Evolutionary conservation across 2,797 vertebrate genomes (phyloP).

Genomic region (Knipowitschia caucasica): DNA sequence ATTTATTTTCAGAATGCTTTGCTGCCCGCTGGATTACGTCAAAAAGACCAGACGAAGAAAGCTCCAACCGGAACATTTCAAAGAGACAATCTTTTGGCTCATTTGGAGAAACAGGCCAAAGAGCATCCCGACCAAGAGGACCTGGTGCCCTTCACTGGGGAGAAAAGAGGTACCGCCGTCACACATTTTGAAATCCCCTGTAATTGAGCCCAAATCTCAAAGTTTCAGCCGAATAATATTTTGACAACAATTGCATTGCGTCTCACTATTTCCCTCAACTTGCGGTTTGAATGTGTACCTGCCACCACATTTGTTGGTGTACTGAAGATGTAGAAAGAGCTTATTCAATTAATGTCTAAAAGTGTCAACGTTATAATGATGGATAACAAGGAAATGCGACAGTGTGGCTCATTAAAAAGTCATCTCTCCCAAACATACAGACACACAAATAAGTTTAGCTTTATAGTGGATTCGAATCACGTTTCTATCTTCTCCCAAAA

Average conservation of each 20-base stretch:
- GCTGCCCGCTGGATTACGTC: constrained; percentile 90
- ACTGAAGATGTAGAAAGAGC: not conserved
- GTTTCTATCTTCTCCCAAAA: not conserved
- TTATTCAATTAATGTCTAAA: not conserved
- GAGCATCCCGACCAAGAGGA: constrained; percentile 92
- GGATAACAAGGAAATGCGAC: not conserved
- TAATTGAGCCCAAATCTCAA: not conserved
- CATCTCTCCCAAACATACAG: not conserved
- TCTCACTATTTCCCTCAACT: not conserved
- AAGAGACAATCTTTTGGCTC: constrained; percentile 90
- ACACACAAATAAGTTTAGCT: not conserved
- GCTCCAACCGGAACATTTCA: constrained; percentile 89
- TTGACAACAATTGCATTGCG: not conserved
- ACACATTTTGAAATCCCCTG: not conserved
- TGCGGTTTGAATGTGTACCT: not conserved
- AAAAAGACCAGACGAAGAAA: constrained; percentile 96
- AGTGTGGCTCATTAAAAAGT: not conserved
- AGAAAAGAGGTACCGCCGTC: constrained; percentile 87
- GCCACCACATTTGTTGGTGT: not conserved
- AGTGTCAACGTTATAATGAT: not conserved
- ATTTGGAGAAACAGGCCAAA: constrained; percentile 96
- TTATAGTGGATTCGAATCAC: not conserved
- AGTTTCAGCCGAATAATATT: not conserved
- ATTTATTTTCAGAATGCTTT: constrained; percentile 80
- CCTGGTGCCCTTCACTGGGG: constrained; percentile 92